These are phyloP conservation scores for Drosophila niveifrons DNA, from an alignment of 2,888 invertebrate species.

Conservation along the genomic window DNA sequence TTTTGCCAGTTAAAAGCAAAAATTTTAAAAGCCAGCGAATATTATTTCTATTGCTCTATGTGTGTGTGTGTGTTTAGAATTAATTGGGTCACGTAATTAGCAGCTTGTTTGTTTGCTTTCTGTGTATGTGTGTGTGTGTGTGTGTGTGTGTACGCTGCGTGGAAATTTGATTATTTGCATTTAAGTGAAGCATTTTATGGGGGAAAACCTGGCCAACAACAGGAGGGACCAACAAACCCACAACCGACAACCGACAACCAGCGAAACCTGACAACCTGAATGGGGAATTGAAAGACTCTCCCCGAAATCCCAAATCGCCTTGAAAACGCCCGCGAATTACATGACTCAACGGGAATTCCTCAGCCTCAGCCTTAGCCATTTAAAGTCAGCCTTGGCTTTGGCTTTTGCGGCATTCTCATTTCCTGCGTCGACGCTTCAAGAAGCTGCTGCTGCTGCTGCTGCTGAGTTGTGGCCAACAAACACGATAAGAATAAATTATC, in stretches of 20 bases:
- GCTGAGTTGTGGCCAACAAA: conserved; percentile 1
- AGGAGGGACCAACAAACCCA: conserved; percentile 13
- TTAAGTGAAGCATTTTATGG: conserved; percentile 39
- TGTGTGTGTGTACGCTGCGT: conserved; percentile 12
- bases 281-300: conserved; percentile 27
- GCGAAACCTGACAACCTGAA: conserved; percentile 7
- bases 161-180: conserved; percentile 60
- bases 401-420: conserved; percentile 13
- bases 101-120: conserved; percentile 52
- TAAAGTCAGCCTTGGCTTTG: neutral
- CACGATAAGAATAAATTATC: conserved; percentile 32
- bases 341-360: conserved; percentile 23
- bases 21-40: conserved; percentile 54
- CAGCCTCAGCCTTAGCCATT: neutral
- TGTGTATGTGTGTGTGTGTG: conserved; percentile 16
- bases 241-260: conserved; percentile 6
- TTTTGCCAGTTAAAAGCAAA: conserved; percentile 29
- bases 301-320: conserved; percentile 39
- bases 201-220: conserved; percentile 18
- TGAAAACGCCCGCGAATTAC: conserved; percentile 37
- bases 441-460: neutral
- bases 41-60: conserved; percentile 30
- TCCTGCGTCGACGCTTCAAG: neutral
- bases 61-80: conserved; percentile 62
- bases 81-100: conserved; percentile 78